These are phyloP conservation scores for Anas acuta DNA, from an alignment of 2,797 vertebrate genomes.

Conservation along the genomic window DNA sequence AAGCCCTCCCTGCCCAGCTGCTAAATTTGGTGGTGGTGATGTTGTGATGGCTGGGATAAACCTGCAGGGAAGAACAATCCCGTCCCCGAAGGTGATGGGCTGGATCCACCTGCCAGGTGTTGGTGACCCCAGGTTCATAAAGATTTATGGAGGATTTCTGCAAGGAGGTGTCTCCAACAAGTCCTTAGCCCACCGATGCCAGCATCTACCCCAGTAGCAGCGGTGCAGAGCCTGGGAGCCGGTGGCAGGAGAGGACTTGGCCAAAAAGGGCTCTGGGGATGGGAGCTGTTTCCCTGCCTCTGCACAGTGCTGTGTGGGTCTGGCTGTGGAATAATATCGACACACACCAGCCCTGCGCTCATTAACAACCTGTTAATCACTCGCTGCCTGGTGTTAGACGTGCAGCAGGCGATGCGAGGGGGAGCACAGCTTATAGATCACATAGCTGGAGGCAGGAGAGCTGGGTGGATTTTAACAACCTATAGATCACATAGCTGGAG, in stretches of 20 bases:
- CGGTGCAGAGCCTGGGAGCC: neutral
- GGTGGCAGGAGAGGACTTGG: fast-evolving
- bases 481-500: slow-evolving; percentile 26
- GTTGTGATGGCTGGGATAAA: too few relatives aligned
- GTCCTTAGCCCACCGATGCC: fast-evolving
- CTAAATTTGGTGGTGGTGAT: too few relatives aligned
- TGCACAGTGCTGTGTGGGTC: neutral
- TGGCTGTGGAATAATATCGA: neutral
- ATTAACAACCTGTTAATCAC: slow-evolving; percentile 30
- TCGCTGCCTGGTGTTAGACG: fast-evolving
- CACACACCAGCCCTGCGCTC: slow-evolving; percentile 7
- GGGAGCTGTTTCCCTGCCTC: neutral
- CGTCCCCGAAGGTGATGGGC: too few relatives aligned
- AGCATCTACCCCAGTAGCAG: neutral
- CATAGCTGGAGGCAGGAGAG: neutral
- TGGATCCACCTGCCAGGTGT: too few relatives aligned
- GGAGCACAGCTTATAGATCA: neutral
- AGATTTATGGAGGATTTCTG: too few relatives aligned
- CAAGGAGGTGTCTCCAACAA: neutral
- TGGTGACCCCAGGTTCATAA: too few relatives aligned
- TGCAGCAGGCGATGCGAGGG: neutral
- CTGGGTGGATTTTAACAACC: slow-evolving; percentile 3
- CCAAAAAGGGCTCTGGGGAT: neutral
- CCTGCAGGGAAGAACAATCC: too few relatives aligned
- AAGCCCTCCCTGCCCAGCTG: too few relatives aligned